Conservation (phyloP, 2,797 vertebrate genomes). For the Columba guinea region DNA sequence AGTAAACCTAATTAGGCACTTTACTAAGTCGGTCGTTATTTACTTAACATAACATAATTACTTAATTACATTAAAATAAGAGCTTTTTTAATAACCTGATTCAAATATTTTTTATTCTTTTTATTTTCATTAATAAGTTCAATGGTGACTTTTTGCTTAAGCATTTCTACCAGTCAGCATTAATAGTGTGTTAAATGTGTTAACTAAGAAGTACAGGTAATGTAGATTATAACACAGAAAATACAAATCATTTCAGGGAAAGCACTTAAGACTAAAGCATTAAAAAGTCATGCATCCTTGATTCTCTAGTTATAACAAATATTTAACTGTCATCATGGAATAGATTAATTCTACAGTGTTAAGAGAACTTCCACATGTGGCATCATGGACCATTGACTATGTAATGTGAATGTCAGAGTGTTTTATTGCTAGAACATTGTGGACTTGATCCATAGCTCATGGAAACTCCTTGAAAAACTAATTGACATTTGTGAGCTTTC, state of each 20-base stretch:
- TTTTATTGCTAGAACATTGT: not conserved
- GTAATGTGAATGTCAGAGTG: not conserved
- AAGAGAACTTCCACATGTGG: not conserved
- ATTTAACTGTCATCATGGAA: not conserved
- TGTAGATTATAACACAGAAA: not conserved
- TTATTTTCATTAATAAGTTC: not conserved
- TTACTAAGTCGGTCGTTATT: conserved; percentile 10
- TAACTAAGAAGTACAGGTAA: not conserved
- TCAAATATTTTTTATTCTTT: not conserved
- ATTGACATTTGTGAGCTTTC: not conserved
- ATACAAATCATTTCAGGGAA: not conserved
- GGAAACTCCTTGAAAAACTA: not conserved
- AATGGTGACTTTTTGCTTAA: not conserved
- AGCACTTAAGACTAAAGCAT: not conserved
- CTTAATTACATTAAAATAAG: not conserved
- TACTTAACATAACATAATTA: not conserved
- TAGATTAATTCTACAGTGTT: not conserved
- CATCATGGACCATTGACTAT: not conserved
- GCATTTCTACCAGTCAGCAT: not conserved
- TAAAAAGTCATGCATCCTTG: not conserved
- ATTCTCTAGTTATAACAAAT: not conserved
- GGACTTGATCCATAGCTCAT: not conserved
- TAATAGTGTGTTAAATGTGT: not conserved
- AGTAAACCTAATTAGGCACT: not conserved
- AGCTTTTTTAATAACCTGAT: not conserved